Conservation (phyloP, 2,113 vertebrate genomes). For the Laterallus jamaicensis region DNA sequence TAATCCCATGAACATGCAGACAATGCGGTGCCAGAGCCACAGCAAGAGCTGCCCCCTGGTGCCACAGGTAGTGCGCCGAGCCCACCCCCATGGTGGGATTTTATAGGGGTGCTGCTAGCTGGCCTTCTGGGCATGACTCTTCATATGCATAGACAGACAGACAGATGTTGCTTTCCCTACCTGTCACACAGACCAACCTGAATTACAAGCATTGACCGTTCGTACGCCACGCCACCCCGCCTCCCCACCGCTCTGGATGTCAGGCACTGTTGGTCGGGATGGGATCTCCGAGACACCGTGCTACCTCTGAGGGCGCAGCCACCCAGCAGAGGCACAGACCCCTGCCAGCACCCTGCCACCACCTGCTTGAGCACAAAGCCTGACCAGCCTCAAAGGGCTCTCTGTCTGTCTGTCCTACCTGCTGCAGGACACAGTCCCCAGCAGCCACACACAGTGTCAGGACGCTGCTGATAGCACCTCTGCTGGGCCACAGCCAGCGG, state of each 20-base stretch:
- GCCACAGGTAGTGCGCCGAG: neutral
- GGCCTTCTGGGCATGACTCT: neutral
- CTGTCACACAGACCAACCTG: rapidly evolving
- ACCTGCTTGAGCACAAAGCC: neutral
- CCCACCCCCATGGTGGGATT: neutral
- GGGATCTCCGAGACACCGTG: neutral
- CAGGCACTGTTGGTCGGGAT: too few species aligned
- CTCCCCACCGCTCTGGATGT: neutral
- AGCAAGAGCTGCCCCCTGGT: neutral
- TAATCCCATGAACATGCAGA: rapidly evolving
- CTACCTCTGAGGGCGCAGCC: too few species aligned
- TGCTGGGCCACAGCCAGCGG: rapidly evolving
- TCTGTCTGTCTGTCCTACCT: neutral
- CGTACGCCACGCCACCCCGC: rapidly evolving
- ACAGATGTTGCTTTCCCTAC: neutral
- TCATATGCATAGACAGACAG: rapidly evolving
- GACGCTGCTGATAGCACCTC: neutral
- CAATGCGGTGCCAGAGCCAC: rapidly evolving
- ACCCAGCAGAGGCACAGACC: neutral
- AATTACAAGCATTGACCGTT: neutral
- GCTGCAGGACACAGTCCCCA: neutral
- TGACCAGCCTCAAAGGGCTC: neutral
- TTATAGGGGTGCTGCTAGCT: neutral
- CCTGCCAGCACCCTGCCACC: neutral
- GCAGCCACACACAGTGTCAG: too few species aligned